Evolutionary conservation across 2,113 vertebrate species (phyloP).

Genomic region (Leiothrix lutea): DNA sequence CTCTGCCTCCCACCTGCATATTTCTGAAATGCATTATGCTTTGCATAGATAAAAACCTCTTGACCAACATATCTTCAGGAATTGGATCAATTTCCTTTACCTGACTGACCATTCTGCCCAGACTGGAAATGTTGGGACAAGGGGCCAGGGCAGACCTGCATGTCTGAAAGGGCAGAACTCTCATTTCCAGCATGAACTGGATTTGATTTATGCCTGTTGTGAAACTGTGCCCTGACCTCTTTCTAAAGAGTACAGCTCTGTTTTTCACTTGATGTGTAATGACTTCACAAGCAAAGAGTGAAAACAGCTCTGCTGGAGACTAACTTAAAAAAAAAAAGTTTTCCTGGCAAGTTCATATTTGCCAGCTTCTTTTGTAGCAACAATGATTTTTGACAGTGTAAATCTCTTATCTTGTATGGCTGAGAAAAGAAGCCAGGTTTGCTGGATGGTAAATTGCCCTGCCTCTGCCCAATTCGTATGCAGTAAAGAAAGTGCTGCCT

Average conservation of each 20-base stretch:
- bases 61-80: not conserved
- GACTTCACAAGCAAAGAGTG: not conserved
- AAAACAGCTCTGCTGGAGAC: not conserved
- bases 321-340: not conserved
- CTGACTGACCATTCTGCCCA: not conserved
- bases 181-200: not conserved
- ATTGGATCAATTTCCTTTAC: not conserved
- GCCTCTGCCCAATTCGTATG: not conserved
- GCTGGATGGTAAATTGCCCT: not conserved
- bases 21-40: not conserved
- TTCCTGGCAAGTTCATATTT: not conserved
- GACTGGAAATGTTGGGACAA: not conserved
- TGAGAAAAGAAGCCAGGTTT: not conserved
- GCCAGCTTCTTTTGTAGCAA: not conserved
- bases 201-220: not conserved
- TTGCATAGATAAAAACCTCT: not conserved
- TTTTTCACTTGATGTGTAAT: not conserved
- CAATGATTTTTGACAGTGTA: not conserved
- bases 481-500: not conserved
- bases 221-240: not conserved
- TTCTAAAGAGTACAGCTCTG: not conserved
- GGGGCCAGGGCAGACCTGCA: not conserved
- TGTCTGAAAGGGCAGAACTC: not conserved
- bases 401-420: not conserved
- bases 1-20: not conserved